A percentile compares a stretch with the other conserved stretches of the same genome.
These are phyloP conservation scores for Aplodontia rufa DNA, from an alignment of 2,113 vertebrate species.

Conservation along the genomic window DNA sequence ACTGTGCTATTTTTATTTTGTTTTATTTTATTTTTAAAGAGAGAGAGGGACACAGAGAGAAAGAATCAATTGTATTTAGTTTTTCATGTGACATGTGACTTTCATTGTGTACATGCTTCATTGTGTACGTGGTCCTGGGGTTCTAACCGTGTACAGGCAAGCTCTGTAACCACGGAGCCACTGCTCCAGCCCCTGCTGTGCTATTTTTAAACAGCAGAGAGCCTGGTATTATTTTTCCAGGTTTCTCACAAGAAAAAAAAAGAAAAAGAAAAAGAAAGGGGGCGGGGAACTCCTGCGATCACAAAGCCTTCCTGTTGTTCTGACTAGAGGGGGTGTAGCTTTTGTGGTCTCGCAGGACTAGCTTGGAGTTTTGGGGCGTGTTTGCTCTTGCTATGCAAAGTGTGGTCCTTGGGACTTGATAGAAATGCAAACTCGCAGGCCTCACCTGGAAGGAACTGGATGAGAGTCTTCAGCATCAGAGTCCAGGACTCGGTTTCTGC, in stretches of 20 bases:
- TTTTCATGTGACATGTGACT: too few relatives aligned
- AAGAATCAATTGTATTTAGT: too few relatives aligned
- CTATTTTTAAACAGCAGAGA: slow-evolving; percentile 51
- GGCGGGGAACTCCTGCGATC: background rate
- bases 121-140: too few relatives aligned
- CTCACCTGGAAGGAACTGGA: background rate
- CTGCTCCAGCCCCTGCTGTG: too few relatives aligned
- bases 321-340: background rate
- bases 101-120: too few relatives aligned
- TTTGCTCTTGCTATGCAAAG: background rate
- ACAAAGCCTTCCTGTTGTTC: background rate
- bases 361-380: background rate
- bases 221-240: background rate
- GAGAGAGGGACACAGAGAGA: too few relatives aligned
- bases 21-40: too few relatives aligned
- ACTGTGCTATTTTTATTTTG: too few relatives aligned
- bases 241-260: slow-evolving; percentile 32
- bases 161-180: too few relatives aligned
- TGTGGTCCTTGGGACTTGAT: background rate
- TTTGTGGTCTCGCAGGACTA: background rate
- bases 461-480: background rate
- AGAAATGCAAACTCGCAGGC: background rate
- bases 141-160: too few relatives aligned
- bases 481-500: background rate
- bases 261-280: background rate